These are phyloP conservation scores for Poeciliopsis paucimaculata DNA, from an alignment of 2,797 vertebrate genomes.

Conservation along the genomic window DNA sequence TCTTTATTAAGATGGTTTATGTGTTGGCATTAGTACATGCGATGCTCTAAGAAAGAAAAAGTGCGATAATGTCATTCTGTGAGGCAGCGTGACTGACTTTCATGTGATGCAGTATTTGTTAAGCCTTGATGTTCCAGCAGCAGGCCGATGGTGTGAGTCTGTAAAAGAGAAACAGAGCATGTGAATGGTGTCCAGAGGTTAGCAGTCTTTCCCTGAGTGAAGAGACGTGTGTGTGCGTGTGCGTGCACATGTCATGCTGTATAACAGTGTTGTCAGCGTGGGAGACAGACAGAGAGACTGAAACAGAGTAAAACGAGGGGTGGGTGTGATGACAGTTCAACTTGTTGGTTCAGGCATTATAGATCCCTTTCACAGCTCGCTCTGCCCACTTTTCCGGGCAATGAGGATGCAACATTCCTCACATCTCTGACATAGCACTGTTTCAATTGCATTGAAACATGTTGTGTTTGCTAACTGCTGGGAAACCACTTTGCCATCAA, in stretches of 20 bases:
- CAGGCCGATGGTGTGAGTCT: slow-evolving; percentile 52
- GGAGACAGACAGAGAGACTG: slow-evolving; percentile 52
- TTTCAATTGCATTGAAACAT: slow-evolving; percentile 24
- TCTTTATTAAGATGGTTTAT: neutral
- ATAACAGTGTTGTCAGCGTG: slow-evolving; percentile 53
- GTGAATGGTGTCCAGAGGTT: slow-evolving; percentile 51
- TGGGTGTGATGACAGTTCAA: slow-evolving; percentile 66
- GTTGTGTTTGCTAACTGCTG: slow-evolving; percentile 4
- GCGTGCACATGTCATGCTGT: slow-evolving; percentile 49
- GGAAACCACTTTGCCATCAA: slow-evolving; percentile 43
- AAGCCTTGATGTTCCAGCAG: slow-evolving; percentile 43
- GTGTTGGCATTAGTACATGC: neutral
- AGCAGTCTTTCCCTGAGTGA: neutral
- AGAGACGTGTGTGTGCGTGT: slow-evolving; percentile 17
- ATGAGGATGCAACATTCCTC: slow-evolving; percentile 43
- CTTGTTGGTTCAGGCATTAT: slow-evolving; percentile 64
- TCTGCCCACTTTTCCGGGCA: slow-evolving; percentile 40
- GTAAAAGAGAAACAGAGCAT: slow-evolving; percentile 42
- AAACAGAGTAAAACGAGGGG: slow-evolving; percentile 54
- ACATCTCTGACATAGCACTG: slow-evolving; percentile 20
- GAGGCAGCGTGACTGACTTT: slow-evolving; percentile 38
- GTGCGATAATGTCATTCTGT: slow-evolving; percentile 29
- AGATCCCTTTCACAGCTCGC: slow-evolving; percentile 29
- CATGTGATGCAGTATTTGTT: slow-evolving; percentile 49
- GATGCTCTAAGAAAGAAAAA: slow-evolving; percentile 13